Evolutionary conservation across 2,113 vertebrate species (phyloP).

Genomic region (Tychaedon coryphoeus): DNA sequence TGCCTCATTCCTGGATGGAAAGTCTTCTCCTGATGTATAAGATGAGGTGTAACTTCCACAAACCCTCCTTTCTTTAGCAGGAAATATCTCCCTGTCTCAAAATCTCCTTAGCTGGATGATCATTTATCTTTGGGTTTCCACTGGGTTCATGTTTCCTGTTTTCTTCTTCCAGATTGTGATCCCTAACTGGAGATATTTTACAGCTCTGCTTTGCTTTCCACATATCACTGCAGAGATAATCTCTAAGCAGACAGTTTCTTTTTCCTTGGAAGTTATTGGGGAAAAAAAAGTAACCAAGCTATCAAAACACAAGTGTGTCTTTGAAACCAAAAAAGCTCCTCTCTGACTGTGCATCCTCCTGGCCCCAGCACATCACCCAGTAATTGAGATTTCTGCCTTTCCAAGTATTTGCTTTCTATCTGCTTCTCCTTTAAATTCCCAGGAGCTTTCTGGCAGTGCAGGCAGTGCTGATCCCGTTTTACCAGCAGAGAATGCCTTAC

Average conservation of each 20-base stretch:
- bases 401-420: background rate
- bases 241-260: constrained; percentile 44
- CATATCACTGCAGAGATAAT: constrained; percentile 56
- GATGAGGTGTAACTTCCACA: constrained; percentile 28
- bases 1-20: background rate
- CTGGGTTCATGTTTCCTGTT: constrained; percentile 56
- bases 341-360: background rate
- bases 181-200: constrained; percentile 53
- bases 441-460: background rate
- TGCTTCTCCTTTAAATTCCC: constrained; percentile 29
- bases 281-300: background rate
- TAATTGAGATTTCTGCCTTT: background rate
- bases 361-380: background rate
- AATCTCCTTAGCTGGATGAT: background rate
- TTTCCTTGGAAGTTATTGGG: constrained; percentile 35
- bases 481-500: constrained; percentile 9
- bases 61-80: constrained; percentile 2
- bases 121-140: constrained; percentile 52
- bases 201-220: constrained; percentile 58
- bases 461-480: background rate
- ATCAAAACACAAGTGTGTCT: background rate
- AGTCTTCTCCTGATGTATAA: background rate
- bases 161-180: constrained; percentile 57
- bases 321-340: background rate
- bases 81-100: constrained; percentile 37